phyloP scores from a whole-genome alignment of 2,113 vertebrate genomes.

The Acrocephalus arundinaceus region DNA sequence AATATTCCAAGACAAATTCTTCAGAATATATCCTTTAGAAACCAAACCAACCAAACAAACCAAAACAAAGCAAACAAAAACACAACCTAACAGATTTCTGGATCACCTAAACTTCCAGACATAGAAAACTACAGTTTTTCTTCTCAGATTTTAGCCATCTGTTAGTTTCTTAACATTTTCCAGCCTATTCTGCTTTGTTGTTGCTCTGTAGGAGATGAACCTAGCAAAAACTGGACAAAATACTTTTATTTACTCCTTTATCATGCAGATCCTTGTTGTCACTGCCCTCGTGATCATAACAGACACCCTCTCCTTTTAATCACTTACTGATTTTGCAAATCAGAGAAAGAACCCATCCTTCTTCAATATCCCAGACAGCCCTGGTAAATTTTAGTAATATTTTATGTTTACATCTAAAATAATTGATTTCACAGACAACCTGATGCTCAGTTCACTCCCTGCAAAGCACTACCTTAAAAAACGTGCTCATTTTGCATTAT shows the following conservation, averaged over 20 bases:
- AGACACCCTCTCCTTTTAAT: neutral
- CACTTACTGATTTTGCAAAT: neutral
- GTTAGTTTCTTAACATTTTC: neutral
- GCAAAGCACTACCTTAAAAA: neutral
- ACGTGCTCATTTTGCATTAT: neutral
- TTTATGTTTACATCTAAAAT: neutral
- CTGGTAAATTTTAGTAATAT: neutral
- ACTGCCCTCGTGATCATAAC: neutral
- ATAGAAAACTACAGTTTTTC: neutral
- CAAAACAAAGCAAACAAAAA: neutral
- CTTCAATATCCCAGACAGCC: neutral
- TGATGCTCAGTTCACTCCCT: neutral
- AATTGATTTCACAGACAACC: neutral
- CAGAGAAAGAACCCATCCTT: neutral
- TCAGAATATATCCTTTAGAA: neutral
- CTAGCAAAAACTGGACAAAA: neutral
- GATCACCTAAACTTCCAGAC: neutral
- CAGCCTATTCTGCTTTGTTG: neutral
- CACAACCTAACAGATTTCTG: neutral
- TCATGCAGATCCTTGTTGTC: neutral
- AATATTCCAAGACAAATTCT: neutral
- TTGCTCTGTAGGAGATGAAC: neutral
- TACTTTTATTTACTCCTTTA: neutral
- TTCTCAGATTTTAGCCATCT: neutral
- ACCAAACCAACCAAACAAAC: neutral